Base-by-base conservation (phyloP, 1,140 invertebrate species). In the Zaprionus davidi region DNA sequence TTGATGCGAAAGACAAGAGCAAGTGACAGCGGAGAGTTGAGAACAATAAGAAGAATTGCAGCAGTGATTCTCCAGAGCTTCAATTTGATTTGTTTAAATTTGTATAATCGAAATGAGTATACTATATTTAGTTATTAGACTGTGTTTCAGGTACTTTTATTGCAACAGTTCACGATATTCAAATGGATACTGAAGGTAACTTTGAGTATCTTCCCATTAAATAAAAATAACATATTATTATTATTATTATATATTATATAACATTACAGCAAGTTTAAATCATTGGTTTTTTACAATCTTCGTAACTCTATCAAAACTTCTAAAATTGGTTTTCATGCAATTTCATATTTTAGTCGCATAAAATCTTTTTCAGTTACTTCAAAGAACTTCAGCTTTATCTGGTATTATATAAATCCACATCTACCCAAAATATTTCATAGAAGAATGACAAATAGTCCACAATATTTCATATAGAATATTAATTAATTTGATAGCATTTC, bases 1-100 rank as follows among this genome's bases (percentile, higher is more conserved):
- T 58, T 58, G 11, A 58, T 58, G 24, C 24, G 26, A 46, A 49
- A 58, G 36, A 7, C 7, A 67, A 67, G 20, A 67, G 57, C n/a
- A 58, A 46, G 17, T 53, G 17, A 57, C 24, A 67, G 5, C 31
- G 6, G 12, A 55, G 15, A 28, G 20, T 3, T 3, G 2, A 26
- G 51, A 15, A n/a, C 4, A 13, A 55, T 7, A 55, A n/a, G 41
- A 46, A 46, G n/a, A 46, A 46, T 46, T 46, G 41, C 1, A 5
- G 6, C 7, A 46, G 41, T 17, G 17, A 46, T 46, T 46, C 41
- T 46, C n/a, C 5, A 31, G 53, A 20, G 22, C 0, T 24, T 51
- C 46, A 51, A 51, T 51, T 13, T 11, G 20, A 51, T 51, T 51
- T 17, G 4, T 4, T 4, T 13, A 3, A 4, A 36, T 1, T 36